Evolutionary conservation across 2,113 vertebrate species (phyloP).

Genomic region (Melierax canorus): DNA sequence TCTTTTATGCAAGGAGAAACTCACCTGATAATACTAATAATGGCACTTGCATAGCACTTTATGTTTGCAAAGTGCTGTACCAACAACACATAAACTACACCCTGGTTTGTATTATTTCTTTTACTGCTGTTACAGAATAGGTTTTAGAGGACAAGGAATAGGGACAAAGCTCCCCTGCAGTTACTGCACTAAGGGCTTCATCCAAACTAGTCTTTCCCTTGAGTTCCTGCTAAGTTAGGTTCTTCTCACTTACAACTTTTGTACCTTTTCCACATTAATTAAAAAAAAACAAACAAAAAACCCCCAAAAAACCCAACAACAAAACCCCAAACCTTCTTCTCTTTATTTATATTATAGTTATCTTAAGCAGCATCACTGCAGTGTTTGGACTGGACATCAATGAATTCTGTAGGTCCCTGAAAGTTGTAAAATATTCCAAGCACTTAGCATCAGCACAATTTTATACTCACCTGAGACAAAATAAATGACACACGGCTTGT

Average conservation of each 20-base stretch:
- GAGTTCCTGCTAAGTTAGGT: not conserved
- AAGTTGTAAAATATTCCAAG: not conserved
- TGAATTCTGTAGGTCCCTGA: not conserved
- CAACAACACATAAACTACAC: not conserved
- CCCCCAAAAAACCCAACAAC: not conserved
- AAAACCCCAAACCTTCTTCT: not conserved
- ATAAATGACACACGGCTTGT: not conserved
- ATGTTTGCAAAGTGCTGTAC: not conserved
- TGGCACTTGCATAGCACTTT: not conserved
- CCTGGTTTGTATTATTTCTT: constrained; percentile 12
- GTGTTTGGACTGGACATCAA: not conserved
- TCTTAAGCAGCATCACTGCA: not conserved
- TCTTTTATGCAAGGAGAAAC: constrained; percentile 22
- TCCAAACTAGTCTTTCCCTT: not conserved
- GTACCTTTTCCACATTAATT: not conserved
- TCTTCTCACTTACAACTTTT: not conserved
- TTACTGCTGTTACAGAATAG: not conserved
- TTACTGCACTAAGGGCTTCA: not conserved
- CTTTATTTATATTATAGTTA: not conserved
- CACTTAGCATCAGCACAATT: not conserved
- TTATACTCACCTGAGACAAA: not conserved
- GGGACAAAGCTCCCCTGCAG: not conserved
- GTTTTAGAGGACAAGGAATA: not conserved
- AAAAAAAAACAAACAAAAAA: not conserved
- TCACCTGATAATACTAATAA: constrained; percentile 25